Conservation (phyloP, 2,797 vertebrate species). For the Helarctos malayanus region DNA sequence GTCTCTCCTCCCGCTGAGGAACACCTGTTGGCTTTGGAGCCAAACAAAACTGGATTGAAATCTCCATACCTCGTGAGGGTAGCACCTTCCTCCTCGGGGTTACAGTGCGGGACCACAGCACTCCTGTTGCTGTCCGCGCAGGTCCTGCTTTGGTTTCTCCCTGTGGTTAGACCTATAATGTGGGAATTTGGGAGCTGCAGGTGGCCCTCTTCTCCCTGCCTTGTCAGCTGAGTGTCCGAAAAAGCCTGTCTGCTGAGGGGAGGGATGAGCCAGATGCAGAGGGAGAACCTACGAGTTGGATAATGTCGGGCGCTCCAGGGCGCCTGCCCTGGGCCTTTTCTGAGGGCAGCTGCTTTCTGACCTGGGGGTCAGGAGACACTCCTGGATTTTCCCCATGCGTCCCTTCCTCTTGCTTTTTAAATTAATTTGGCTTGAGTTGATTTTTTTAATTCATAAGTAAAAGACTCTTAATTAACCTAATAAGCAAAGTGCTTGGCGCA, state of each 20-base stretch:
- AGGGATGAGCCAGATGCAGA: neutral
- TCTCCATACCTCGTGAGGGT: neutral
- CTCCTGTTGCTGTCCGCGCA: neutral
- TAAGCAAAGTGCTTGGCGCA: neutral
- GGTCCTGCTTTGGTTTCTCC: neutral
- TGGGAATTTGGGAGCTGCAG: neutral
- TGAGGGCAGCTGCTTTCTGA: neutral
- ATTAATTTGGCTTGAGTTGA: constrained; percentile 33
- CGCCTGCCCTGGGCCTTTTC: neutral
- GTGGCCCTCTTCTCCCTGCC: neutral
- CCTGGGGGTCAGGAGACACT: neutral
- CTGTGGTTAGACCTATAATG: neutral
- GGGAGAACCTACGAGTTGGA: neutral
- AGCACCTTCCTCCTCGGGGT: neutral
- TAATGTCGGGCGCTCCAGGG: neutral
- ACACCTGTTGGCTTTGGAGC: neutral
- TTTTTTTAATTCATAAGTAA: constrained; percentile 25
- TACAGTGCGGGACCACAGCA: neutral
- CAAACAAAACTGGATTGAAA: constrained; percentile 33
- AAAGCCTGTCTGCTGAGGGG: neutral
- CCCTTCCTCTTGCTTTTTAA: neutral
- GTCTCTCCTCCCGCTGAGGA: neutral
- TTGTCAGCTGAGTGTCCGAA: neutral
- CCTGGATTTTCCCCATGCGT: neutral
- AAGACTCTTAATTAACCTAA: neutral